phyloP scores from a whole-genome alignment of 2,797 vertebrate genomes.

The Sebastolobus alascanus region DNA sequence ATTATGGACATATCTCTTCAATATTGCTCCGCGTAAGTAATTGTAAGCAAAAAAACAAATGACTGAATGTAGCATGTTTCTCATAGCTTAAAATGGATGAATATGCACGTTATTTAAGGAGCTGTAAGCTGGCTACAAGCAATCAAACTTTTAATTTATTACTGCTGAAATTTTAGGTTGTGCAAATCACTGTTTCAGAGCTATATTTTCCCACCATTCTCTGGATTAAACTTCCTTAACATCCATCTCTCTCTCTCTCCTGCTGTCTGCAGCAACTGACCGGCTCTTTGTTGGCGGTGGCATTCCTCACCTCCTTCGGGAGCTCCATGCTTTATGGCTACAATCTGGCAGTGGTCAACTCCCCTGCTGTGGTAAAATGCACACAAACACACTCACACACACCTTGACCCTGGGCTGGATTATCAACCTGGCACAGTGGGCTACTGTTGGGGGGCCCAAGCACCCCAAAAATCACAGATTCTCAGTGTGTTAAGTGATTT shows the following conservation, averaged over 20 bases:
- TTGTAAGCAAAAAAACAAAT: neutral
- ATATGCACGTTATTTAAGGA: too few relatives aligned
- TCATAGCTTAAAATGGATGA: too few relatives aligned
- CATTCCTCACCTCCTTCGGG: conserved; percentile 91
- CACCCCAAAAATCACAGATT: neutral
- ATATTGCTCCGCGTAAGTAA: neutral
- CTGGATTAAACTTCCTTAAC: neutral
- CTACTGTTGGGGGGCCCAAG: neutral
- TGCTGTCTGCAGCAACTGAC: conserved; percentile 85
- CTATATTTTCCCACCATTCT: neutral
- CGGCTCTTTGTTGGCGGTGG: conserved; percentile 87
- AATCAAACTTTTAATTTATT: too few relatives aligned
- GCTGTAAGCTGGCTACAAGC: too few relatives aligned
- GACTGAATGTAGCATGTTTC: too few relatives aligned
- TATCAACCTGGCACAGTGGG: neutral
- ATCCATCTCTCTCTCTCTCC: neutral
- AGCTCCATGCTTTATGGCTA: conserved; percentile 96
- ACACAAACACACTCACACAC: neutral
- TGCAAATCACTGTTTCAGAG: too few relatives aligned
- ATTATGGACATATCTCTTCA: neutral
- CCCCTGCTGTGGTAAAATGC: conserved; percentile 87
- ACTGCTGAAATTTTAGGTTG: too few relatives aligned
- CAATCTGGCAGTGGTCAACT: conserved; percentile 94
- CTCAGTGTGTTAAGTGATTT: neutral
- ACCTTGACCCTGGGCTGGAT: neutral